Base-by-base conservation (phyloP, 2,888 invertebrate genomes). In the Odontomyia ornata region DNA sequence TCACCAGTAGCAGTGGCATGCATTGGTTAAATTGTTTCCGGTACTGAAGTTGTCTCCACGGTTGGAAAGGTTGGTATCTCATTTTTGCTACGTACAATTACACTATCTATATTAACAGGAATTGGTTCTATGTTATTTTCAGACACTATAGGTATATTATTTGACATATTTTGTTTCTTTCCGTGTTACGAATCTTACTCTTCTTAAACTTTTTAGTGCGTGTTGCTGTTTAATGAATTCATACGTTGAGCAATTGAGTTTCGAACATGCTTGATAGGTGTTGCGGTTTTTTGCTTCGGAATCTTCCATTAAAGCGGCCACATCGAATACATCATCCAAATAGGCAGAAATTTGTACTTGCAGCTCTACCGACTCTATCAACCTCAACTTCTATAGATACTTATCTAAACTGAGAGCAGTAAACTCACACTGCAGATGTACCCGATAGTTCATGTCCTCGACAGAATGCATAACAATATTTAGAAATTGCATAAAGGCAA, bases 241-340 rank as follows among this genome's bases (percentile, higher is more conserved):
- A 91, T 90, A 52, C 90, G 88, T 82, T 91, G 91, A 15, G 91
- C 89, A 82, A 91, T 89, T 0, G 92, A 92, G 83, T 89, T 91
- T 62, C 92, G 89, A 30, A 90, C 88, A 4, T 92, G 92, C 80
- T 92, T 92, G 73, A 91, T 91, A 69, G 92, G 92, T 75, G 89
- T 77, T 81, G 83, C 78, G 82, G 69, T 77, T 46, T 76, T 78
- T n/a, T n/a, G n/a, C n/a, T n/a, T n/a, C n/a, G n/a, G n/a, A n/a
- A n/a, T n/a, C n/a, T n/a, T n/a, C n/a, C n/a, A n/a, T n/a, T n/a
- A n/a, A n/a, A n/a, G n/a, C n/a, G n/a, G n/a, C n/a, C n/a, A n/a
- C n/a, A n/a, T n/a, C n/a, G n/a, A n/a, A n/a, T n/a, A n/a, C n/a
- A n/a, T n/a, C n/a, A n/a, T n/a, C n/a, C n/a, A n/a, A n/a, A n/a